These are phyloP conservation scores for Thunnus thynnus DNA, from an alignment of 2,113 vertebrate genomes.

Conservation along the genomic window DNA sequence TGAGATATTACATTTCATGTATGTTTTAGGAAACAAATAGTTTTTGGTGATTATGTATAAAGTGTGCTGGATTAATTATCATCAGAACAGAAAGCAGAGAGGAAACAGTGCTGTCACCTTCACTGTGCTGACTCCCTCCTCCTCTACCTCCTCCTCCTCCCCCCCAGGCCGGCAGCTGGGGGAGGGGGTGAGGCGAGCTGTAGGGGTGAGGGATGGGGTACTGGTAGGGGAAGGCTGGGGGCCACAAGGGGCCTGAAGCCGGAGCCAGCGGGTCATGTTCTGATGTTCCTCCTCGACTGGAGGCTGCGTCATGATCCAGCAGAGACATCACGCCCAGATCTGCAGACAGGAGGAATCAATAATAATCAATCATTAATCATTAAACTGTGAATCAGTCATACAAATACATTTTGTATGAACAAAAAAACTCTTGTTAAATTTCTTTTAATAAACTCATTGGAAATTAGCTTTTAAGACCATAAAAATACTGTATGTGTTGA, in stretches of 20 bases:
- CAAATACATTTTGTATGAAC: too few relatives aligned
- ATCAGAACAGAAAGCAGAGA: too few relatives aligned
- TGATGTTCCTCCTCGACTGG: conserved; percentile 88
- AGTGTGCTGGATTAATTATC: too few relatives aligned
- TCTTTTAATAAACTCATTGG: too few relatives aligned
- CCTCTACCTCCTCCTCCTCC: conserved; percentile 81
- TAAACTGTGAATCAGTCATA: too few relatives aligned
- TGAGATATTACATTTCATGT: too few relatives aligned
- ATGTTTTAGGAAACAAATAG: too few relatives aligned
- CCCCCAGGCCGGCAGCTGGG: conserved; percentile 82
- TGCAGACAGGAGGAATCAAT: conserved; percentile 59
- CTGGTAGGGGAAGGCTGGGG: conserved; percentile 92
- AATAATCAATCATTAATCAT: too few relatives aligned
- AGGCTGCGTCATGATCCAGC: conserved; percentile 89
- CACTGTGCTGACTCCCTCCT: conserved; percentile 88
- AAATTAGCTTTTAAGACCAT: too few relatives aligned
- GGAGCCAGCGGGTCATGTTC: conserved; percentile 91
- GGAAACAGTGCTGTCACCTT: conserved; percentile 82
- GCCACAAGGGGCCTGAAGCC: conserved; percentile 86
- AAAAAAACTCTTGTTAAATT: too few relatives aligned
- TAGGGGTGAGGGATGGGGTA: conserved; percentile 93
- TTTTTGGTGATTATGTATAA: too few relatives aligned
- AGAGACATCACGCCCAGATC: conserved; percentile 92
- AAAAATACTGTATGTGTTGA: too few relatives aligned
- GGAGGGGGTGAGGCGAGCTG: conserved; percentile 89